A percentile compares a stretch with the other conserved stretches of the same genome.
Conservation (phyloP, 2,888 invertebrate genomes). For the Lepidochrysops patricia region DNA sequence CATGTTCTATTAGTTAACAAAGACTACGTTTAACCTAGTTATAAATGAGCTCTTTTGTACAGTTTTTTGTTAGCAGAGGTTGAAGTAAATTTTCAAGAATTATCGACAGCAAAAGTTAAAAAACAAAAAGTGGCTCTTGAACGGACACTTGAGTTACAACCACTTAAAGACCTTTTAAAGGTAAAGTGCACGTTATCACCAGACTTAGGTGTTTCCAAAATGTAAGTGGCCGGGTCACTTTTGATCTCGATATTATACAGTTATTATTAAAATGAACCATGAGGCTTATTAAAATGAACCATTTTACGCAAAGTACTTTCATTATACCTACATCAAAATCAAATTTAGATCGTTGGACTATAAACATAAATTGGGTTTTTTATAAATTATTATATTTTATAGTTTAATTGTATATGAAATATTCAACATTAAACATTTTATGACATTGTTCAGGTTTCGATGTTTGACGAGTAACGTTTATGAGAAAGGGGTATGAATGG, state of each 20-base stretch:
- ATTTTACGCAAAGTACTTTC: no score
- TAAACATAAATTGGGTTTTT: no score
- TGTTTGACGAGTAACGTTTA: neutral
- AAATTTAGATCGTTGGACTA: no score
- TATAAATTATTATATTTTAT: no score
- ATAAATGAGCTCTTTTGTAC: neutral
- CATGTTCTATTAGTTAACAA: slow-evolving; percentile 36
- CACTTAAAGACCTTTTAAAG: neutral
- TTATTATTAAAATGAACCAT: no score
- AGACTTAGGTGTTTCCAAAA: neutral
- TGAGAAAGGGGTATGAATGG: slow-evolving; percentile 28
- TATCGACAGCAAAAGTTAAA: neutral
- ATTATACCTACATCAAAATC: no score
- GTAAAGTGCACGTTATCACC: neutral
- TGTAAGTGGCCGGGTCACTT: neutral
- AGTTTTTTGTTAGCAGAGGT: no score
- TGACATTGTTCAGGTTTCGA: slow-evolving; percentile 2
- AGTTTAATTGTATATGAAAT: neutral
- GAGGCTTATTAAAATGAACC: no score
- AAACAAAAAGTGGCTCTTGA: neutral
- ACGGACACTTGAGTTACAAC: neutral
- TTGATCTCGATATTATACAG: neutral
- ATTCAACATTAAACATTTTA: neutral
- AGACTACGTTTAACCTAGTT: neutral
- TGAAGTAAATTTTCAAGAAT: no score